phyloP scores from a whole-genome alignment of 2,888 invertebrate genomes.

The Hyalella azteca region DNA sequence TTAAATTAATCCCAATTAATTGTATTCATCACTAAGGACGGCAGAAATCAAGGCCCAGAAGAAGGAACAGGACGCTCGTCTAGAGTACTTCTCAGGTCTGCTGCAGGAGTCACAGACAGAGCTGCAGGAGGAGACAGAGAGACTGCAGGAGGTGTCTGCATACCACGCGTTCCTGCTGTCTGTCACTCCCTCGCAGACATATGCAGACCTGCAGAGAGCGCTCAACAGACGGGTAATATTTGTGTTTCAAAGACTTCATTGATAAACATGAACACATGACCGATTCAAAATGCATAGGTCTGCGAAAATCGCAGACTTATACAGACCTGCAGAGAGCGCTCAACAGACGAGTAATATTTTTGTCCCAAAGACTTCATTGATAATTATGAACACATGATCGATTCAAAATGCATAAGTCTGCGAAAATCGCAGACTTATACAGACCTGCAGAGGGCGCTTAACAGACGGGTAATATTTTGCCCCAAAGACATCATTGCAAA shows the following conservation, averaged over 20 bases:
- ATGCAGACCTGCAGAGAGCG: conserved; percentile 10
- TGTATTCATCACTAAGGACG: conserved; percentile 35
- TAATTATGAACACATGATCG: no score
- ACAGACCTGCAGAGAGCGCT: conserved; percentile 13
- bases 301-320: conserved; percentile 35
- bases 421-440: conserved; percentile 31
- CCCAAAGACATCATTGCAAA: no score
- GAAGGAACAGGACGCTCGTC: conserved; percentile 48
- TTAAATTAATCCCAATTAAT: not conserved
- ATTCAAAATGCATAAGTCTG: no score
- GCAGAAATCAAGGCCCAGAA: conserved; percentile 40
- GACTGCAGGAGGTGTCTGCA: conserved; percentile 52
- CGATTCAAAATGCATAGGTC: no score
- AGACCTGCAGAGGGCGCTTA: conserved; percentile 18
- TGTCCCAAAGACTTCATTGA: no score
- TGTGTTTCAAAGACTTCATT: no score
- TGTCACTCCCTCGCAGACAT: conserved; percentile 46
- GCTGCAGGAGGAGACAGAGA: conserved; percentile 52
- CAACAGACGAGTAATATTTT: not conserved
- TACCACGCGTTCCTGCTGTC: conserved; percentile 54
- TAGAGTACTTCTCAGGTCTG: conserved; percentile 53
- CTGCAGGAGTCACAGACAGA: conserved; percentile 49
- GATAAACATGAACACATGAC: no score
- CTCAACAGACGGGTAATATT: conserved; percentile 1
- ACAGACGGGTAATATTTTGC: not conserved